Conservation (phyloP, 2,888 invertebrate species). For the Lasioglossum malachurum region DNA sequence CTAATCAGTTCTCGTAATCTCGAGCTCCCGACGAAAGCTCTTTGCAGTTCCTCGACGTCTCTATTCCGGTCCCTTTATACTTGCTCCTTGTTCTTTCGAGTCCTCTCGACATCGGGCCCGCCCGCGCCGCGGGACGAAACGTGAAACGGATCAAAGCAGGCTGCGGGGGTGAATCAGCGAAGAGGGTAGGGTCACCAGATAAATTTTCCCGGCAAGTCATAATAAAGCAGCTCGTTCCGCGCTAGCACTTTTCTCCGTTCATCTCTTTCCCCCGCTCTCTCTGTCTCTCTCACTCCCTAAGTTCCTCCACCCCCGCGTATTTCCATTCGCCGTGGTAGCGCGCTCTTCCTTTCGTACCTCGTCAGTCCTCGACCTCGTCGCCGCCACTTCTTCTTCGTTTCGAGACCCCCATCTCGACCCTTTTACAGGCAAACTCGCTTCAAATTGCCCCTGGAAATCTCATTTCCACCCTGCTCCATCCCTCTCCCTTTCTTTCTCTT, state of each 20-base stretch:
- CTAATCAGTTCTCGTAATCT: conserved; percentile 16
- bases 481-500: background rate
- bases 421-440: conserved; percentile 70
- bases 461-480: conserved; percentile 58
- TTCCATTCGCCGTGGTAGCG: background rate
- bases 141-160: conserved; percentile 31
- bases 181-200: conserved; percentile 21
- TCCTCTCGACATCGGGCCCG: background rate
- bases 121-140: background rate
- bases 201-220: conserved; percentile 53
- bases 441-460: conserved; percentile 74
- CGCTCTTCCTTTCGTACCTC: conserved; percentile 17
- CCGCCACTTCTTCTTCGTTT: conserved; percentile 40
- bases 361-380: conserved; percentile 44
- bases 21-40: conserved; percentile 19
- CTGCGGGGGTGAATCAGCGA: background rate
- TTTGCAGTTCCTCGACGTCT: background rate
- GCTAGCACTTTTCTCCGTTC: conserved; percentile 24
- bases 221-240: conserved; percentile 63
- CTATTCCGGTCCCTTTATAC: conserved; percentile 11
- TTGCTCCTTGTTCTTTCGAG: background rate
- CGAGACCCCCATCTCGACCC: conserved; percentile 58
- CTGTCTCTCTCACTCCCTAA: background rate
- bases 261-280: background rate
- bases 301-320: conserved; percentile 19